Base-by-base conservation (phyloP, 1,140 invertebrate genomes). In the Nasonia giraulti region DNA sequence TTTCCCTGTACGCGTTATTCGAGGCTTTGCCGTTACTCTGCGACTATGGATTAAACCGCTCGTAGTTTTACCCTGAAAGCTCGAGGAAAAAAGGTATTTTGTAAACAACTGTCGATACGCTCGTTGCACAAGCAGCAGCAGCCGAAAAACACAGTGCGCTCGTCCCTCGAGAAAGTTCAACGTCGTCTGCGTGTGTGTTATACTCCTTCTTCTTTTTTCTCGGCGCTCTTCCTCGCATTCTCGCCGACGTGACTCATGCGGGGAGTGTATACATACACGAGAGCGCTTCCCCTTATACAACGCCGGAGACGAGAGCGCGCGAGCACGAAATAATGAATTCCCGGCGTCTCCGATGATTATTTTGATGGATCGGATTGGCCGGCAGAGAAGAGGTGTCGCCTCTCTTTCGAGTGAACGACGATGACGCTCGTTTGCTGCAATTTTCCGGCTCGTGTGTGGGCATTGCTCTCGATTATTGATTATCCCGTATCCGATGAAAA, bases 111-210 rank as follows among this genome's bases (percentile, higher is more conserved):
- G 68, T 74, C 71, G 71, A 75, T 40, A 33, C 14, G 62, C 14
- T n/a, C 55, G 31, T n/a, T 82, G 40, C 71, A 55, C 27, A 44
- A 55, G 12, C n/a, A 44, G 68, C 50, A 50, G 47, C 47, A 50
- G 66, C 17, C 66, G 66, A 68, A 68, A 68, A 73, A 20, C 47
- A 33, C 76, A 12, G n/a, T 14, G 83, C 31, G 50, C 31, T 3
- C 17, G 37, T 62, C 76, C 74, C 66, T 84, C 76, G 83, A 84
- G 76, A 84, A 84, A 84, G 77, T 80, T 84, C 68, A 84, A 74
- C 83, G 68, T 73, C 77, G 75, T 10, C 20, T 37, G 33, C 27
- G 5, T 6, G 33, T 37, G 33, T 37, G 33, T 37, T 4, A 3
- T 20, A 6, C 11, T 84, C 31, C 23, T 23, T 47, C 47, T 83